phyloP scores from a whole-genome alignment of 2,888 invertebrate species.

The Torymus texanus region DNA sequence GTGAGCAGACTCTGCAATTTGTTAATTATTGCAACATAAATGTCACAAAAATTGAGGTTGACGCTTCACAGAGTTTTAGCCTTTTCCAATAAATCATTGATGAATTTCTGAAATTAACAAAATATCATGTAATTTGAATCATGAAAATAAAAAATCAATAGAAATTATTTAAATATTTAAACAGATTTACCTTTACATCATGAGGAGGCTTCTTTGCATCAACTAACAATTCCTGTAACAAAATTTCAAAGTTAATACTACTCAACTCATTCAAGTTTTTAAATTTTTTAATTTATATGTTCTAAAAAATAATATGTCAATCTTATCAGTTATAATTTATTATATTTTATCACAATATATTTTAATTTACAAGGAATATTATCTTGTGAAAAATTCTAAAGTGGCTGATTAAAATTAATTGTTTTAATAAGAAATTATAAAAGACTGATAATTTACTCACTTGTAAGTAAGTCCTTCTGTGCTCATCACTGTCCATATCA shows the following conservation, averaged over 20 bases:
- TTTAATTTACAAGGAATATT: constrained; percentile 9
- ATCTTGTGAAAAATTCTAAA: too few relatives aligned
- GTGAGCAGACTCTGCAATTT: constrained; percentile 46
- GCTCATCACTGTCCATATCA: constrained; percentile 94
- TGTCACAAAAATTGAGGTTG: constrained; percentile 43
- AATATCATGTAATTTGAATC: constrained; percentile 50
- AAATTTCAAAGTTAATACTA: too few relatives aligned
- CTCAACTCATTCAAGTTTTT: too few relatives aligned
- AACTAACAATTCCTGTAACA: constrained; percentile 82
- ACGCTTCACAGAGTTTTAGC: constrained; percentile 88
- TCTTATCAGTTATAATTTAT: constrained; percentile 16
- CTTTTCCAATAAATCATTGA: constrained; percentile 91
- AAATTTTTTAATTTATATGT: not conserved
- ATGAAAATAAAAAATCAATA: constrained; percentile 38
- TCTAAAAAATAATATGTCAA: constrained; percentile 30
- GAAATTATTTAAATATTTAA: constrained; percentile 17
- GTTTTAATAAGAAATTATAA: too few relatives aligned
- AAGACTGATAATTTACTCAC: constrained; percentile 75
- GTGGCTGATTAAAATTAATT: too few relatives aligned
- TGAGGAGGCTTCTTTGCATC: constrained; percentile 91
- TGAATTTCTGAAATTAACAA: constrained; percentile 86
- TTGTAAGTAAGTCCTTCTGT: constrained; percentile 87
- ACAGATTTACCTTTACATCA: constrained; percentile 86
- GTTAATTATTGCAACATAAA: constrained; percentile 38
- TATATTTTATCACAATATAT: not conserved